Conservation (phyloP, 2,888 invertebrate species). For the Habroteleia sp. region DNA sequence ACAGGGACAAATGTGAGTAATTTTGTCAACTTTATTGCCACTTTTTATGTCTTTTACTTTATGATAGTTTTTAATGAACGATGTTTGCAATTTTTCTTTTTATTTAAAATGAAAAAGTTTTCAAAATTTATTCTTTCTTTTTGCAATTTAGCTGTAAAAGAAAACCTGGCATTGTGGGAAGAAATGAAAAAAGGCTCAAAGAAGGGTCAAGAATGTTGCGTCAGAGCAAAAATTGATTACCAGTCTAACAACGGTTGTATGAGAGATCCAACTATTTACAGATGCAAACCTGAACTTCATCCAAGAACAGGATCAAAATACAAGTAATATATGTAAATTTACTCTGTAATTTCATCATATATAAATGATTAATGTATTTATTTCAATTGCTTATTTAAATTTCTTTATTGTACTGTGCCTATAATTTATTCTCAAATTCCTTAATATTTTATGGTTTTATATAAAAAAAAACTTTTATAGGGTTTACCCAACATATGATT, state of each 20-base stretch:
- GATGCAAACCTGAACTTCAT: conserved; percentile 97
- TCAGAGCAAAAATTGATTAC: conserved; percentile 99
- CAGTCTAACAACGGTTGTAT: conserved; percentile 96
- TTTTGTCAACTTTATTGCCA: too few relatives aligned
- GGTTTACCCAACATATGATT: conserved; percentile 99
- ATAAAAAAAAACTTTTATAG: conserved; percentile 83
- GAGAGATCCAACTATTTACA: conserved; percentile 98
- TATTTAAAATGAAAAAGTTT: too few relatives aligned
- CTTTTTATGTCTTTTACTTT: not conserved
- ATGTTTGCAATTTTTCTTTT: not conserved
- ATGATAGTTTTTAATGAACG: not conserved
- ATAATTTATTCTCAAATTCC: not conserved
- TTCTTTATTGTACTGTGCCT: too few relatives aligned
- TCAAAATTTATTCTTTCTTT: not conserved
- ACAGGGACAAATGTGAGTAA: conserved; percentile 90
- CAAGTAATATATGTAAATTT: too few relatives aligned
- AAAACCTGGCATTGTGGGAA: conserved; percentile 94
- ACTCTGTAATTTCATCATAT: too few relatives aligned
- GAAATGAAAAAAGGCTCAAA: conserved; percentile 95
- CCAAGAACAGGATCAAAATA: conserved; percentile 96
- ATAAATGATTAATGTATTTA: not conserved
- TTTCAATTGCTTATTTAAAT: too few relatives aligned
- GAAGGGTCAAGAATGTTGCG: conserved; percentile 93
- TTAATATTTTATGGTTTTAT: too few relatives aligned
- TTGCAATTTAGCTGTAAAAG: conserved; percentile 88